phyloP scores from a whole-genome alignment of 2,888 invertebrate species.

The Leucophenga montana region DNA sequence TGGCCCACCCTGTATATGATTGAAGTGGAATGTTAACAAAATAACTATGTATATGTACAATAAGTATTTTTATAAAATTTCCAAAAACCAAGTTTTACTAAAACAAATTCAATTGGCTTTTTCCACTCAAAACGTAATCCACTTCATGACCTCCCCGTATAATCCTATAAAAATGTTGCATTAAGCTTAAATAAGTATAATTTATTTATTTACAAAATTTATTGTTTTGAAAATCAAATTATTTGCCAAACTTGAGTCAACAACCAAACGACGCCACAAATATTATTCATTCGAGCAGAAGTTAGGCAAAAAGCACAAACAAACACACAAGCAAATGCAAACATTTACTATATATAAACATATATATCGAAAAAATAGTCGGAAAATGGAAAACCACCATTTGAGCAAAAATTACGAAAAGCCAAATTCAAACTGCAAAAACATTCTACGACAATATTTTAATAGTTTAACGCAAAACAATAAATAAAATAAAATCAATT shows the following conservation, averaged over 20 bases:
- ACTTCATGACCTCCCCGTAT: conserved; percentile 27
- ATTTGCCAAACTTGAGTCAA: conserved; percentile 66
- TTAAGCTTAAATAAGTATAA: conserved; percentile 58
- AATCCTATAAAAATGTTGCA: conserved; percentile 50
- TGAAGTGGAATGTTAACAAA: too few relatives aligned
- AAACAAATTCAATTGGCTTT: conserved; percentile 3
- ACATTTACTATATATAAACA: conserved; percentile 31
- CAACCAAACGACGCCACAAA: conserved; percentile 62
- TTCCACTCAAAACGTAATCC: conserved; percentile 8
- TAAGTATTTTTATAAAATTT: background rate
- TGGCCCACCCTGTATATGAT: too few relatives aligned
- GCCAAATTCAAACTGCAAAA: conserved; percentile 43
- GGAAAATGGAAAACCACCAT: background rate
- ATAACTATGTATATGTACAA: too few relatives aligned
- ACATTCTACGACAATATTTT: conserved; percentile 58
- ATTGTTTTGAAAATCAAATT: conserved; percentile 61
- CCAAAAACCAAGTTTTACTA: background rate
- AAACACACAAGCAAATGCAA: background rate
- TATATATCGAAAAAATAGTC: conserved; percentile 24
- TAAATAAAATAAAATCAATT: conserved; percentile 68
- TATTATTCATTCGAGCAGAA: conserved; percentile 48
- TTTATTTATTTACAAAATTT: conserved; percentile 59
- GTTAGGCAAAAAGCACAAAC: conserved; percentile 31
- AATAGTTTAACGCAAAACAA: conserved; percentile 68
- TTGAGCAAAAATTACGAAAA: conserved; percentile 13